Base-by-base conservation (phyloP, 2,113 vertebrate species). In the Poecilia latipinna region DNA sequence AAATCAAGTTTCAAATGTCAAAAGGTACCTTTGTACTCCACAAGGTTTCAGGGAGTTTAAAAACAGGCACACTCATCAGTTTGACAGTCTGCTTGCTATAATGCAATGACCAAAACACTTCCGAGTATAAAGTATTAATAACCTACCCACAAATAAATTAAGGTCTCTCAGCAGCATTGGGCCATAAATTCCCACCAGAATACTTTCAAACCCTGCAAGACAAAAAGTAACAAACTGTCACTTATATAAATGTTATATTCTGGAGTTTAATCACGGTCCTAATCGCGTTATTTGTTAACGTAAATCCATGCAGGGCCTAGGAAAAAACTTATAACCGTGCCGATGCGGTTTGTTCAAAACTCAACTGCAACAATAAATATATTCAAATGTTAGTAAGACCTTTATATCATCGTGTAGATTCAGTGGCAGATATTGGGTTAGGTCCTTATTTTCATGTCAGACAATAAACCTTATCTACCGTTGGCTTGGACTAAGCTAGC, bases 151-250 rank as follows among this genome's bases (percentile, higher is more conserved):
- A 95, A 98, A 99, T 95, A 99, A 97, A 94, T 94, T 97, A 93
- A 99, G 96, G 94, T 99, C 98, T 95, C 96, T 97, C 93, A 97
- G 94, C 93, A 99, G 94, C 95, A 97, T 93, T 91, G 96, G 95
- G 93, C 98, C 98, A 96, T 98, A 99, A 93, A 99, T 96, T 92
- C 97, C 98, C 95, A 98, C 97, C 94, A 99, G 96, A 92, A 99
- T 99, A 94, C 96, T 98, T 95, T 99, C 98, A 95, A 99, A 98
- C 88, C 98, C 98, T 99, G 92, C 77, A 94, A 93, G 65, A 90
- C 88, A 86, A 76, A 77, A 70, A 70, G 0, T 31, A 31, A 85
- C 54, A 72, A 66, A 24, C 19, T 4, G 29, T 83, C 33, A 72
- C 33, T 31, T 2, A 19, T 61, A 10, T 57, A 57, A 57, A 57